Evolutionary conservation across 2,113 vertebrate species (phyloP).

Genomic region (Microcebus griseorufus): DNA sequence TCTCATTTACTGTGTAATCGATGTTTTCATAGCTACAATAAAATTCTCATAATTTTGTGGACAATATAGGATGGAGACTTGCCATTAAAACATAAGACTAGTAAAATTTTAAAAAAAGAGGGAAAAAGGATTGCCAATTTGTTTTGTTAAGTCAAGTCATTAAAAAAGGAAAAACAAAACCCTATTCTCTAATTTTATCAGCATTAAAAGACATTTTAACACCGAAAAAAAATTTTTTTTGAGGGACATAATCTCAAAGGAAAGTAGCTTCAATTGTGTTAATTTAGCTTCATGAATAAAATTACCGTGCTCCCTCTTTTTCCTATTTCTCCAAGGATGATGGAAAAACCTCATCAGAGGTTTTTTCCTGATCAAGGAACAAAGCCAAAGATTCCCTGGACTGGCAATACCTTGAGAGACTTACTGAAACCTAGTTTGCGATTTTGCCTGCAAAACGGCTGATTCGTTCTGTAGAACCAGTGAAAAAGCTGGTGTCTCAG

Average conservation of each 20-base stretch:
- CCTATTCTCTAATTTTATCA: background rate
- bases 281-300: background rate
- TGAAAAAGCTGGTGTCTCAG: background rate
- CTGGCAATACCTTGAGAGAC: fast-evolving
- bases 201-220: background rate
- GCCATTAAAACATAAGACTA: background rate
- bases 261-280: background rate
- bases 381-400: background rate
- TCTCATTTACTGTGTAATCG: background rate
- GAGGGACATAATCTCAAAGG: background rate
- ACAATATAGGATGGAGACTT: background rate
- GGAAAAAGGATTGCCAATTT: background rate
- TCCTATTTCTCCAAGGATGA: background rate
- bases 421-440: too few species aligned
- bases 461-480: background rate
- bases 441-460: background rate
- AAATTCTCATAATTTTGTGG: background rate
- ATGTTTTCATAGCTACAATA: background rate
- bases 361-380: background rate
- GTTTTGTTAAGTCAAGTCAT: background rate
- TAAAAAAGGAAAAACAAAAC: background rate
- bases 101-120: background rate
- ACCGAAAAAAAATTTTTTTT: background rate
- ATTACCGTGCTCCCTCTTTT: fast-evolving
- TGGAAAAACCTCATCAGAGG: background rate